Conservation (phyloP, 2,113 vertebrate genomes). For the Panthera uncia region DNA sequence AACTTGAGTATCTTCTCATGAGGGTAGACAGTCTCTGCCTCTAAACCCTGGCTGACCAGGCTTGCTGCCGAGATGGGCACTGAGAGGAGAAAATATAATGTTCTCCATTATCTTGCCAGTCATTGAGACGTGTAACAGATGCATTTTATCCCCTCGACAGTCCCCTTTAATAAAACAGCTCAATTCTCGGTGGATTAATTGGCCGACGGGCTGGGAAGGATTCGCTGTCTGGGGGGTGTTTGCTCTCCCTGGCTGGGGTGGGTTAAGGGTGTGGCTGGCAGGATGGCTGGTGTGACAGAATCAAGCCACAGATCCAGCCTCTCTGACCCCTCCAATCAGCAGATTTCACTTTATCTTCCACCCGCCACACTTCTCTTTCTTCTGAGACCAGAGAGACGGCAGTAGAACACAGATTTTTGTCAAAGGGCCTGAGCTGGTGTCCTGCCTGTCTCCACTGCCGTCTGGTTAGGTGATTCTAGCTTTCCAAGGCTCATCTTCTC, state of each 20-base stretch:
- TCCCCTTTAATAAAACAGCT: slow-evolving; percentile 21
- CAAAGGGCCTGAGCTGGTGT: background rate
- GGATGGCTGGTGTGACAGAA: background rate
- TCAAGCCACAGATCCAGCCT: background rate
- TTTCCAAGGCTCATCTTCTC: background rate
- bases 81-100: background rate
- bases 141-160: background rate
- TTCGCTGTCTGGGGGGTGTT: background rate
- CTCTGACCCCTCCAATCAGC: background rate
- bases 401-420: background rate
- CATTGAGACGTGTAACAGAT: background rate
- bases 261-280: background rate
- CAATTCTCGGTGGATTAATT: background rate
- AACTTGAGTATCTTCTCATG: slow-evolving; percentile 1
- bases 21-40: background rate
- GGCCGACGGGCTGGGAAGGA: background rate
- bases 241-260: background rate
- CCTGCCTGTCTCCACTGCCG: background rate
- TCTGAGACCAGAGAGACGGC: background rate
- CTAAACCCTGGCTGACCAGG: slow-evolving; percentile 3
- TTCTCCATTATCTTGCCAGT: slow-evolving; percentile 54
- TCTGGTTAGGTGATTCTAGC: background rate
- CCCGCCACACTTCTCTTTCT: background rate
- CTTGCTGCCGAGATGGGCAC: slow-evolving; percentile 1
- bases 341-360: background rate